Percentiles rank a stretch among this genome's conserved stretches.
Evolutionary conservation across 2,888 invertebrate genomes (phyloP).

Genomic region (Drosophila mettleri): DNA sequence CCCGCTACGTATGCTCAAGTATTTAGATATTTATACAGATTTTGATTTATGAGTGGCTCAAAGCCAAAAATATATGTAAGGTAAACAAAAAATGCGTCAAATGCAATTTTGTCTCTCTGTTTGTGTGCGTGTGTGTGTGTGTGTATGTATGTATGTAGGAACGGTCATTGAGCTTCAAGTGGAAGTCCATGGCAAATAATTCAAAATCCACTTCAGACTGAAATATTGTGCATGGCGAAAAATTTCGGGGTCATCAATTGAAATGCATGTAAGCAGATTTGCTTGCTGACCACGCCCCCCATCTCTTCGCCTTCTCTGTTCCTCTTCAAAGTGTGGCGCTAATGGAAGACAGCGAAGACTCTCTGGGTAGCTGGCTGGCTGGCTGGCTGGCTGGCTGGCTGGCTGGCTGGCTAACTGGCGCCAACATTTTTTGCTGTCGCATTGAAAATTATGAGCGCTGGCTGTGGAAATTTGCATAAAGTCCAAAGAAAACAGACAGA

Average conservation of each 20-base stretch:
- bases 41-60: slow-evolving; percentile 52
- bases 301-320: background rate
- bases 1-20: background rate
- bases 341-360: slow-evolving; percentile 56
- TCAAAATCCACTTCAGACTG: slow-evolving; percentile 57
- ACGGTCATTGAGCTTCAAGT: slow-evolving; percentile 65
- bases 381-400: background rate
- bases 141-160: background rate
- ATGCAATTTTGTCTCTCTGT: slow-evolving; percentile 33
- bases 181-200: slow-evolving; percentile 39
- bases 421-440: slow-evolving; percentile 77
- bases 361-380: too few species aligned
- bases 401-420: slow-evolving; percentile 51
- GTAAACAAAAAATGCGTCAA: slow-evolving; percentile 23
- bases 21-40: slow-evolving; percentile 22
- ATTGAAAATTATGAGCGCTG: slow-evolving; percentile 70
- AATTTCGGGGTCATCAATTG: slow-evolving; percentile 59
- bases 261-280: slow-evolving; percentile 62
- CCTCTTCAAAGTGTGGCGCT: slow-evolving; percentile 33
- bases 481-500: slow-evolving; percentile 28
- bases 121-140: slow-evolving; percentile 3
- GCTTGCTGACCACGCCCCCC: slow-evolving; percentile 34
- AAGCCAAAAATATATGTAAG: slow-evolving; percentile 44
- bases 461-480: slow-evolving; percentile 72
- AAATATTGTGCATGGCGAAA: slow-evolving; percentile 34